These are phyloP conservation scores for Ibycter americanus DNA, from an alignment of 2,797 vertebrate genomes.

Conservation along the genomic window DNA sequence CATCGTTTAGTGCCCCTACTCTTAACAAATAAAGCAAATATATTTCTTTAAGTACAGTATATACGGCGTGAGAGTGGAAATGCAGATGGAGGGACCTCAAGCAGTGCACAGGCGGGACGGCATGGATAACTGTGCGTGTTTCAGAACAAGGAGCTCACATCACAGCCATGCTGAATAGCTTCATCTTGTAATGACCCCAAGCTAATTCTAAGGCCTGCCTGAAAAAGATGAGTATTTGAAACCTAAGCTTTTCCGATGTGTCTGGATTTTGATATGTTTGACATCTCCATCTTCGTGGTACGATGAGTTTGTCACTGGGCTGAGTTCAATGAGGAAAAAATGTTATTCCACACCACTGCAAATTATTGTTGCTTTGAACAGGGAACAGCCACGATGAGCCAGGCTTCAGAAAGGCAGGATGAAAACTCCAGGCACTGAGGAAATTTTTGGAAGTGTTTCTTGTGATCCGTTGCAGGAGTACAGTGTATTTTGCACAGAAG, in stretches of 20 bases:
- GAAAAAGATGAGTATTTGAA: not conserved
- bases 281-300: not conserved
- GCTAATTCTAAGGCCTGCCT: not conserved
- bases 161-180: not conserved
- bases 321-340: not conserved
- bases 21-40: not conserved
- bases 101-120: rapidly evolving
- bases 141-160: not conserved
- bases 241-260: not conserved
- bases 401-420: not conserved
- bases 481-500: not conserved
- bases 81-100: not conserved
- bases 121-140: not conserved
- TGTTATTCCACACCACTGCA: not conserved
- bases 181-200: not conserved
- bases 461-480: not conserved
- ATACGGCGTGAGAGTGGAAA: not conserved
- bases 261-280: not conserved
- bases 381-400: not conserved
- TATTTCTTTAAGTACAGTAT: not conserved
- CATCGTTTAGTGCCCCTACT: not conserved
- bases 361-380: not conserved
- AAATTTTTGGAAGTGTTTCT: not conserved
- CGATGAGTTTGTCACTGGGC: not conserved
- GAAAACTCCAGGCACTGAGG: not conserved